Evolutionary conservation across 92 coral and sea anemone genomes (phyloP).

Genomic region (Porites divaricata): DNA sequence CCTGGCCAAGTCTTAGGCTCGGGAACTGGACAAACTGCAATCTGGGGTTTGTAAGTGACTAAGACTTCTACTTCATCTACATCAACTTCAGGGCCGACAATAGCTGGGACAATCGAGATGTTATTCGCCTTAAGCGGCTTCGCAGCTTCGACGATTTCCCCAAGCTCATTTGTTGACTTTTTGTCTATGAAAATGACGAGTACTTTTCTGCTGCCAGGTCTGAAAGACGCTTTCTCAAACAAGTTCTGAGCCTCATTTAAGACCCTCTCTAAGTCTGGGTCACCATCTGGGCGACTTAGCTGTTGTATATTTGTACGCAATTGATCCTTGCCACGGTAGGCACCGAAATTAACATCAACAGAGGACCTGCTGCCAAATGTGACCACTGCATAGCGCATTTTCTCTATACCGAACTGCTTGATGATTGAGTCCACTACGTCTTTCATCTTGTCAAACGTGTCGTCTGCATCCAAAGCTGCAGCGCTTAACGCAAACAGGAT

Average conservation of each 20-base stretch:
- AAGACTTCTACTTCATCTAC: conserved; percentile 65
- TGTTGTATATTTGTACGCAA: conserved; percentile 54
- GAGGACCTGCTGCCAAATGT: conserved; percentile 68
- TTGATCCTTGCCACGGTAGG: conserved; percentile 25
- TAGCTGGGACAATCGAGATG: conserved; percentile 79
- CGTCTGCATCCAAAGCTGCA: conserved; percentile 70
- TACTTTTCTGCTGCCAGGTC: conserved; percentile 65
- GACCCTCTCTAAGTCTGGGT: conserved; percentile 69
- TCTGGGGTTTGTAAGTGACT: conserved; percentile 39
- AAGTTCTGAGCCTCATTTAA: conserved; percentile 54
- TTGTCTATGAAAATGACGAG: conserved; percentile 82
- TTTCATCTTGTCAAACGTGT: conserved; percentile 71
- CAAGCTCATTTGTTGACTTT: conserved; percentile 70
- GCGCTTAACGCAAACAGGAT: conserved; percentile 83
- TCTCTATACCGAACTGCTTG: conserved; percentile 66
- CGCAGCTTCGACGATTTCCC: conserved; percentile 66
- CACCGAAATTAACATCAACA: conserved; percentile 59
- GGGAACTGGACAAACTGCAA: conserved; percentile 44
- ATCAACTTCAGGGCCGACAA: conserved; percentile 70
- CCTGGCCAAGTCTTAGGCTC: conserved; percentile 61
- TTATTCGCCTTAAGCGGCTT: conserved; percentile 66
- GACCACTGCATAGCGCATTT: conserved; percentile 71
- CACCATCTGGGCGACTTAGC: conserved; percentile 56
- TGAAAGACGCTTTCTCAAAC: conserved; percentile 56
- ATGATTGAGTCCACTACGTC: conserved; percentile 67